Base-by-base conservation (phyloP, 2,888 invertebrate species). In the Halictus ligatus region DNA sequence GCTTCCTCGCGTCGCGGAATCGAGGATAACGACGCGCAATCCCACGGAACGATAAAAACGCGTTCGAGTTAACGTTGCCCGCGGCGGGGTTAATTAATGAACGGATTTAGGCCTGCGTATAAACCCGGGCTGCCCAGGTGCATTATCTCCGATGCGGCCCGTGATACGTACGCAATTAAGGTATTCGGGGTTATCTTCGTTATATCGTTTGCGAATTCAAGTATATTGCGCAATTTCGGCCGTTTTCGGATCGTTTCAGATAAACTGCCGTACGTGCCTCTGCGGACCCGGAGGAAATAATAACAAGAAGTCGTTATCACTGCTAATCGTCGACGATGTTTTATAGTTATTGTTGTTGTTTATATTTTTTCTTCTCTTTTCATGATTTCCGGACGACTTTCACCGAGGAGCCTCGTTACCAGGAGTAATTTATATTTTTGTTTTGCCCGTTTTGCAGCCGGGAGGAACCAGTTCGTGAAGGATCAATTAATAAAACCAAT, bases 71-170 rank as follows among this genome's bases (percentile, higher is more conserved):
- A 83, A 74, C 76, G 75, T 64, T 54, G 58, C 35, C 69, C 60
- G 25, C 71, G 40, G 4, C 46, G 50, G 35, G 78, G 78, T 83
- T 84, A 84, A 84, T 84, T 83, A 78, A 78, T 64, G 75, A 58
- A 54, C 75, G 78, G 40, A 58, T 64, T 50, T 72, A 54, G 10
- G 5, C 74, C 67, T 48, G 29, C 74, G 71, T 67, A 75, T 84
- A 83, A 78, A 50, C 40, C 40, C 12, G 40, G 64, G 4, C 35
- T 40, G n/a, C 15, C 43, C 58, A 29, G 35, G 48, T 46, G 46
- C 40, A 78, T 76, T 76, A 76, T 46, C 81, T 25, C 15, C 25
- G 81, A 83, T 73, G 46, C n/a, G 54, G 43, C 46, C 43, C 43
- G 29, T 64, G 75, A 83, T 83, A 76, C 35, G 12, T 54, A 18